Base-by-base conservation (phyloP, 64 coral and sea anemone species). In the Exaiptasia diaphana region DNA sequence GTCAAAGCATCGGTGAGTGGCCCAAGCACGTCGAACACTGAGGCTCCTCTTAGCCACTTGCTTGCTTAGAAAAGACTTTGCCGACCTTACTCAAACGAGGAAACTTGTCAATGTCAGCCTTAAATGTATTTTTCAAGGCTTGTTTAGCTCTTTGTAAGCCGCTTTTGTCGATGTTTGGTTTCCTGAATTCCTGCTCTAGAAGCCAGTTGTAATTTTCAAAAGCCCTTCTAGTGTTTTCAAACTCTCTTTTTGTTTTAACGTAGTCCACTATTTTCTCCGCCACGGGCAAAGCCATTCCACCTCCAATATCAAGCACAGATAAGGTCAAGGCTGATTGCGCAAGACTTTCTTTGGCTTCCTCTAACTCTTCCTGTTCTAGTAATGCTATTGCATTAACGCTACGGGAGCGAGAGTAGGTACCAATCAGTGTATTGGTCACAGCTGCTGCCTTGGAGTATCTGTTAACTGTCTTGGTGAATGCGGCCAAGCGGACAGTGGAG, bases 321-420 rank as follows among this genome's bases (percentile, higher is more conserved):
- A 71, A 71, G 2, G 67, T 71, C 67, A 71, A 38, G 0, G 67
- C 67, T 71, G 67, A 12, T 42, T 71, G 67, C 9, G 67, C 67
- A 41, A 71, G 67, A 34, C 17, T 22, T 71, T 71, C 38, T 24
- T 71, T 71, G 37, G 67, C 67, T 71, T 71, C 38, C 18, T 41
- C 67, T 0, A 40, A 42, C 23, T 40, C 45, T 43, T 40, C 67
- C 23, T 71, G 67, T 21, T 71, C 67, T 0, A 71, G 1, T 17
- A 71, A 12, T 1, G 38, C 5, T 26, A 71, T 22, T 38, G 67
- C 2, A 23, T 17, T 41, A 11, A 71, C 18, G 38, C 5, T 71
- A 44, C 35, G 32, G 67, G 67, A 71, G 1, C 67, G 67, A 0
- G 35, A 71, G 3, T 0, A 1, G 18, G 35, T 20, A 7, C 38